These are phyloP conservation scores for Pseudoips prasinana DNA, from an alignment of 2,888 invertebrate species.

Conservation along the genomic window DNA sequence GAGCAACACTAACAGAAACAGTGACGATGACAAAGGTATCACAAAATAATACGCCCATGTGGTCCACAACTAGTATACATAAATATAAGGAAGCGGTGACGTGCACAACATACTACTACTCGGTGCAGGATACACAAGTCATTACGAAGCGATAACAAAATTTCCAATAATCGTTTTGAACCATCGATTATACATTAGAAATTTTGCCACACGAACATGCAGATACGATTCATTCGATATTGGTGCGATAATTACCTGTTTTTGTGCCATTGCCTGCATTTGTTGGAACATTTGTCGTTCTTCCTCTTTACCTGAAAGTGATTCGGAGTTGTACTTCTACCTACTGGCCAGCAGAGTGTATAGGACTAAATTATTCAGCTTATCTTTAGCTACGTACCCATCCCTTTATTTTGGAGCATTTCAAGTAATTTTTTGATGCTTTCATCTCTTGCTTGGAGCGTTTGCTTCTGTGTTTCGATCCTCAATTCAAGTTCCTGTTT, in stretches of 20 bases:
- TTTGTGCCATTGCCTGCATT: slow-evolving; percentile 98
- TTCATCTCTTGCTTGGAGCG: slow-evolving; percentile 97
- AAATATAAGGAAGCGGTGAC: slow-evolving; percentile 71
- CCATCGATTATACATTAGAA: slow-evolving; percentile 31
- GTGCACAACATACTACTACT: slow-evolving; percentile 62
- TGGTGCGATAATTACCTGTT: slow-evolving; percentile 87
- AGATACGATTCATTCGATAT: slow-evolving; percentile 35
- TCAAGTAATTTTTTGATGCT: slow-evolving; percentile 99
- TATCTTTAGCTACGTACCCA: slow-evolving; percentile 86
- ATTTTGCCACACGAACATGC: slow-evolving; percentile 52
- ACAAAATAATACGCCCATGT: slow-evolving; percentile 82
- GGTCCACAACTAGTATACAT: slow-evolving; percentile 58
- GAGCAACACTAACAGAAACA: slow-evolving; percentile 79
- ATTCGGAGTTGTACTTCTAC: slow-evolving; percentile 64
- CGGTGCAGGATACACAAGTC: slow-evolving; percentile 47
- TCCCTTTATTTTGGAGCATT: slow-evolving; percentile 98
- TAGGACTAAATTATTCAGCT: slow-evolving; percentile 17
- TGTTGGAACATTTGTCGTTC: slow-evolving; percentile 98
- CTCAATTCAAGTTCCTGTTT: slow-evolving; percentile 95
- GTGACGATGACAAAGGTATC: slow-evolving; percentile 81
- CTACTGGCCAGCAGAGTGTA: slow-evolving; percentile 12
- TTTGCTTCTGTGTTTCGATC: slow-evolving; percentile 99
- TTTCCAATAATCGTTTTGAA: slow-evolving; percentile 37
- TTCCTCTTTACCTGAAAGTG: slow-evolving; percentile 93
- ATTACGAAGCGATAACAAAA: slow-evolving; percentile 41